Percentiles rank a stretch among this genome's conserved stretches.
Conservation (phyloP, 2,113 vertebrate species). For the Nipponia nippon region DNA sequence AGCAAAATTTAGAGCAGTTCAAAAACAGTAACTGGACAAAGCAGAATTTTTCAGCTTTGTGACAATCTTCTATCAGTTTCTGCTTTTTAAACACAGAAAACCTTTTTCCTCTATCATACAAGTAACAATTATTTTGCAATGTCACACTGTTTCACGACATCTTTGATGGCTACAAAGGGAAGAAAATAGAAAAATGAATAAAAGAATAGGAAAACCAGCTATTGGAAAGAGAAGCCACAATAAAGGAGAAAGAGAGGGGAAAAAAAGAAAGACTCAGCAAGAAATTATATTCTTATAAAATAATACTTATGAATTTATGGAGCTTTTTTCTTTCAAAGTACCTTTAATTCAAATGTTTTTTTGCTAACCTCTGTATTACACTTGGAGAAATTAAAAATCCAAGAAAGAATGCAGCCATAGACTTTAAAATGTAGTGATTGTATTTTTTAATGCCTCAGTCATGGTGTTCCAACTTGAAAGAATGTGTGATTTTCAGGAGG, state of each 20-base stretch:
- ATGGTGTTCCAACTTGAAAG: neutral
- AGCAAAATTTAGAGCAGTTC: neutral
- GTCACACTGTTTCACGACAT: neutral
- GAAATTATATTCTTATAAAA: neutral
- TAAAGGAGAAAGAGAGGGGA: neutral
- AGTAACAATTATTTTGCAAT: neutral
- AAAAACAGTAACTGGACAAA: neutral
- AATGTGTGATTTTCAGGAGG: neutral
- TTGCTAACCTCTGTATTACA: neutral
- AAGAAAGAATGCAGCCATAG: neutral
- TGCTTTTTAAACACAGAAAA: neutral
- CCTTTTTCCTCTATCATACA: neutral
- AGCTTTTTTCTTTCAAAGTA: neutral
- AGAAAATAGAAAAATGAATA: neutral
- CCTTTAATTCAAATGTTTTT: neutral
- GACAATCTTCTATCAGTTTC: neutral
- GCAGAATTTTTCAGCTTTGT: neutral
- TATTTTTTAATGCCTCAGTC: neutral
- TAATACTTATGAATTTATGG: neutral
- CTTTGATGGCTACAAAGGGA: neutral
- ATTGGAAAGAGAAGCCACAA: neutral
- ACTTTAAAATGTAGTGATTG: neutral
- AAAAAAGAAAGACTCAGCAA: neutral
- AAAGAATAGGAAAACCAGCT: neutral
- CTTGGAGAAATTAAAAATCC: neutral